phyloP scores from a whole-genome alignment of 2,113 vertebrate species.

The Sula dactylatra region DNA sequence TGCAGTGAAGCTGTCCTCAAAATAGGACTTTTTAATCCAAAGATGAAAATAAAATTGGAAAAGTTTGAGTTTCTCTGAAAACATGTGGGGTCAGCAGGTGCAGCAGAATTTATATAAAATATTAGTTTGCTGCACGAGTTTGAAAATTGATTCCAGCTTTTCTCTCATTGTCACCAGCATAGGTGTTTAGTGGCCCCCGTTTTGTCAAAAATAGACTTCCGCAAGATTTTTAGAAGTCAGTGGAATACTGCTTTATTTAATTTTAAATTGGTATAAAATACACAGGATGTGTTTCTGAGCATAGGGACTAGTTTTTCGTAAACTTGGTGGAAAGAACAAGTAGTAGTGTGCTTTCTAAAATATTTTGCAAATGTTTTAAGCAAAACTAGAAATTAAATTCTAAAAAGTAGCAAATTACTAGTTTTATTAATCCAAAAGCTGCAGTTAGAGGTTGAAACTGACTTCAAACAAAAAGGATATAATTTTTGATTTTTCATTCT shows the following conservation, averaged over 20 bases:
- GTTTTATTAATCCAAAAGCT: neutral
- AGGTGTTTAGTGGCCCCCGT: neutral
- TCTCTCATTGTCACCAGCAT: neutral
- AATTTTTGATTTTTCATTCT: neutral
- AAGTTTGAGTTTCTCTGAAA: neutral
- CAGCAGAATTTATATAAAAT: neutral
- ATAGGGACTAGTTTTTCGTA: neutral
- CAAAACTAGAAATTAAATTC: neutral
- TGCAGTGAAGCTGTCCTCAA: neutral
- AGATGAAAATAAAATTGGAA: neutral
- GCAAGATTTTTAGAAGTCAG: neutral
- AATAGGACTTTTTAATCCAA: neutral
- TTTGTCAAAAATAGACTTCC: neutral
- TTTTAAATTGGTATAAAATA: neutral
- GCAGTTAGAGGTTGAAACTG: neutral
- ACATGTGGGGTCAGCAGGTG: neutral
- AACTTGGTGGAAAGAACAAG: neutral
- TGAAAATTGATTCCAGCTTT: neutral
- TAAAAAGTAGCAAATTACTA: neutral
- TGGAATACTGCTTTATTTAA: neutral
- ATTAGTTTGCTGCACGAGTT: fast-evolving
- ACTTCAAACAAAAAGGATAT: neutral
- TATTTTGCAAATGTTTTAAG: neutral
- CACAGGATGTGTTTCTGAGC: neutral
- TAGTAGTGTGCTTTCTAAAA: neutral